Percentiles rank a stretch among this genome's conserved stretches.
Conservation (phyloP, 2,888 invertebrate species). For the Actias luna region DNA sequence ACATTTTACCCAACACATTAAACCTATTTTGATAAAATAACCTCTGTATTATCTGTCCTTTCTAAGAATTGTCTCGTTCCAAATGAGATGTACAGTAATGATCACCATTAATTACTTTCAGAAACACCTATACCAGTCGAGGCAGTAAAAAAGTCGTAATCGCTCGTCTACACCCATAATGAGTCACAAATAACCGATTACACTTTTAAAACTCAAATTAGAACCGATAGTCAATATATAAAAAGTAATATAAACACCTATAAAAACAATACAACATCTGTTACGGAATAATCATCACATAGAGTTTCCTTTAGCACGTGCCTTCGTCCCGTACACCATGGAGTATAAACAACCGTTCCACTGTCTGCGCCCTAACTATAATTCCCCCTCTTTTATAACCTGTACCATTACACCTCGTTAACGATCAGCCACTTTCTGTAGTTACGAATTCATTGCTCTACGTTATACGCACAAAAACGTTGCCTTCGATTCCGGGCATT, state of each 20-base stretch:
- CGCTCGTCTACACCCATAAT: neutral
- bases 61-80: neutral
- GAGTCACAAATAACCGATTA: constrained; percentile 30
- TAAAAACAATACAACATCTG: constrained; percentile 59
- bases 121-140: neutral
- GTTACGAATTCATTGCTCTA: neutral
- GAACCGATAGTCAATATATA: constrained; percentile 18
- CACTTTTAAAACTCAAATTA: constrained; percentile 23
- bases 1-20: neutral
- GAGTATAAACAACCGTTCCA: constrained; percentile 15
- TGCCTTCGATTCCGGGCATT: constrained; percentile 37
- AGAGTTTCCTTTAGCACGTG: constrained; percentile 60
- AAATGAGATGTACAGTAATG: neutral
- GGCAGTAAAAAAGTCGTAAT: neutral
- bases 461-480: constrained; percentile 9
- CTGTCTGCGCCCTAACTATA: constrained; percentile 14
- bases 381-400: constrained; percentile 34
- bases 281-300: constrained; percentile 55
- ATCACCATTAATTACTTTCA: neutral
- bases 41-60: neutral
- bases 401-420: constrained; percentile 26
- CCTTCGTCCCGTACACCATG: constrained; percentile 39
- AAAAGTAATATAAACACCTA: constrained; percentile 23
- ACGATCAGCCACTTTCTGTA: neutral
- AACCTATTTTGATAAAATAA: neutral